Percentiles rank a stretch among this genome's conserved stretches.
These are phyloP conservation scores for Anthrax anthrax DNA, from an alignment of 2,888 invertebrate genomes.

Conservation along the genomic window DNA sequence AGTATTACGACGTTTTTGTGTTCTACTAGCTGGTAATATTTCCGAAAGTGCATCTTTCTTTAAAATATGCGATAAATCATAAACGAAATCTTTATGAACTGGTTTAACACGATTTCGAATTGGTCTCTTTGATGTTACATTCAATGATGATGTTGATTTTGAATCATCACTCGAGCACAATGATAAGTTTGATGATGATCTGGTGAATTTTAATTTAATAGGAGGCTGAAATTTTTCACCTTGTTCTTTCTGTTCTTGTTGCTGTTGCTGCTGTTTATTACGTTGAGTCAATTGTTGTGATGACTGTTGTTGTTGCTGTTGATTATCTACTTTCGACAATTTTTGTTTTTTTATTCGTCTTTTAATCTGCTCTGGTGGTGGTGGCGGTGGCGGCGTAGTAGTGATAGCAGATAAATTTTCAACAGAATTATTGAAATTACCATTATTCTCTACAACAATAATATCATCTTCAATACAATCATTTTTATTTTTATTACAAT, in stretches of 20 bases:
- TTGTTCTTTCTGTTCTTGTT: slow-evolving; percentile 2
- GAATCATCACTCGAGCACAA: slow-evolving; percentile 14
- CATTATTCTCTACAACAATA: slow-evolving; percentile 1
- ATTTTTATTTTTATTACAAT: slow-evolving; percentile 25
- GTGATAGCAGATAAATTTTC: neutral
- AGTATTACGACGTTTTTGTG: slow-evolving; percentile 10
- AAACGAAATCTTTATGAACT: slow-evolving; percentile 55
- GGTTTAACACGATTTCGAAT: slow-evolving; percentile 50
- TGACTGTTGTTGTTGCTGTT: neutral
- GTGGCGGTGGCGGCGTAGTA: neutral
- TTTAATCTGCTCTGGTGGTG: neutral
- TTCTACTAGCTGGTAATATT: neutral
- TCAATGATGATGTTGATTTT: slow-evolving; percentile 5
- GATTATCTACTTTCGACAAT: slow-evolving; percentile 14
- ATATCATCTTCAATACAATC: slow-evolving; percentile 25
- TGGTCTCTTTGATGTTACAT: slow-evolving; percentile 37
- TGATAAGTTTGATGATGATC: slow-evolving; percentile 15
- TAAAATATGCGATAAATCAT: slow-evolving; percentile 47
- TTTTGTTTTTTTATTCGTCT: slow-evolving; percentile 13
- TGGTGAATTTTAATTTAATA: slow-evolving; percentile 16
- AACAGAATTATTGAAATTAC: neutral
- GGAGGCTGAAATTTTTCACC: slow-evolving; percentile 1
- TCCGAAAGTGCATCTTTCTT: slow-evolving; percentile 25
- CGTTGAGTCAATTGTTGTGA: neutral
- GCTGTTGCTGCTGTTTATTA: neutral